Evolutionary conservation across 2,113 vertebrate species (phyloP).

Genomic region (Psammodynastes pulverulentus): DNA sequence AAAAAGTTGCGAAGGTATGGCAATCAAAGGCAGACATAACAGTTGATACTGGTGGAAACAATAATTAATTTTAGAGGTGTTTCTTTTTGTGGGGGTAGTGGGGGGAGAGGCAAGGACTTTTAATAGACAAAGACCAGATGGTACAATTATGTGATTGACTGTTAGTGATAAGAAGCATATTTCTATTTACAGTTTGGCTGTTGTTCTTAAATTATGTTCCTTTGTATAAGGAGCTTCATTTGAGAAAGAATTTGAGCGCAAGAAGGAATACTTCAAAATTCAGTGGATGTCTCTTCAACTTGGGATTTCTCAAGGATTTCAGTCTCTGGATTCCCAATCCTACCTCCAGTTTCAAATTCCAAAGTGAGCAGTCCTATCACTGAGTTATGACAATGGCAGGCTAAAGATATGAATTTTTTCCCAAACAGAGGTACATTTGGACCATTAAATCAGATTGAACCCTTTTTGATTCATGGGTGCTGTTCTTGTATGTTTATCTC

Average conservation of each 20-base stretch:
- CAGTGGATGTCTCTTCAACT: background rate
- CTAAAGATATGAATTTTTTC: background rate
- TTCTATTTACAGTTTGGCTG: background rate
- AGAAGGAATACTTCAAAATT: background rate
- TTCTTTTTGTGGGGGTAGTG: background rate
- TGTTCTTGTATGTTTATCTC: background rate
- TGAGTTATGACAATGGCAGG: background rate
- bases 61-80: background rate
- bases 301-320: background rate
- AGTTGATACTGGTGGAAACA: background rate
- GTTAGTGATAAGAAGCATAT: background rate
- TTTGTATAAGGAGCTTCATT: background rate
- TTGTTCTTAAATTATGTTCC: background rate
- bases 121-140: background rate
- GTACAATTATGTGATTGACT: background rate
- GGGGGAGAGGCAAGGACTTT: background rate
- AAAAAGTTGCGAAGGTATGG: background rate
- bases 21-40: background rate
- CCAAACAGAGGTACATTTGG: background rate
- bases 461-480: background rate
- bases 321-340: background rate
- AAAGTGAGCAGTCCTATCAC: background rate
- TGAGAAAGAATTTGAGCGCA: background rate
- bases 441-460: background rate
- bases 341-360: background rate